phyloP scores from a whole-genome alignment of 2,797 vertebrate genomes.

The Sebastes oblongus region DNA sequence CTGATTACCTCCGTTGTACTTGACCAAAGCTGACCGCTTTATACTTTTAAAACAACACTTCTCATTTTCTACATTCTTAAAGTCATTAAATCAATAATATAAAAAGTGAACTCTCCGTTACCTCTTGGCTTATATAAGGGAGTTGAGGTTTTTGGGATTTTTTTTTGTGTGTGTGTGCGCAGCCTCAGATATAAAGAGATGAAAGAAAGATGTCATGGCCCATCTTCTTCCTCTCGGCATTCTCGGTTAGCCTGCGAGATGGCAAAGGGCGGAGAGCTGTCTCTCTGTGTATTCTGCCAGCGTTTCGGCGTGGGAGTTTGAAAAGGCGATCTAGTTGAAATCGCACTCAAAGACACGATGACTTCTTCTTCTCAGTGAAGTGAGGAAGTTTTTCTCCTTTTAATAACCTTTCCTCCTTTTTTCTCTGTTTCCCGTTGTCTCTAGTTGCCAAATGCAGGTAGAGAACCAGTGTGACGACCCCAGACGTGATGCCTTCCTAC shows the following conservation, averaged over 20 bases:
- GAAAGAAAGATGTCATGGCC: slow-evolving; percentile 57
- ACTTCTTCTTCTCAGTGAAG: slow-evolving; percentile 22
- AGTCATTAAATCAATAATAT: slow-evolving; percentile 42
- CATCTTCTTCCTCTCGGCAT: slow-evolving; percentile 26
- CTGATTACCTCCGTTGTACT: slow-evolving; percentile 1
- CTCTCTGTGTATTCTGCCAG: slow-evolving; percentile 30
- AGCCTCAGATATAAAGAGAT: slow-evolving; percentile 46
- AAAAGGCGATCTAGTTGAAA: slow-evolving; percentile 46
- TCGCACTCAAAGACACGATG: slow-evolving; percentile 23
- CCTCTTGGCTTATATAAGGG: slow-evolving; percentile 22
- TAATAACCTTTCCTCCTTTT: slow-evolving; percentile 38
- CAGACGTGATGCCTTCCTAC: slow-evolving; percentile 68
- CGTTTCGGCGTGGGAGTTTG: slow-evolving; percentile 35
- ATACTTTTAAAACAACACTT: neutral
- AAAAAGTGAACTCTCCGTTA: slow-evolving; percentile 45
- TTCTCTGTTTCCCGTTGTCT: slow-evolving; percentile 1
- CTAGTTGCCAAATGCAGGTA: slow-evolving; percentile 48
- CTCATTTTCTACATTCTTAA: neutral
- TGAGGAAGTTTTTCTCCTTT: slow-evolving; percentile 10
- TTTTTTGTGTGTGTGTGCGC: neutral
- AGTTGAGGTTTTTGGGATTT: neutral
- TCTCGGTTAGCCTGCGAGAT: slow-evolving; percentile 32
- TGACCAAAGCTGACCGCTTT: neutral
- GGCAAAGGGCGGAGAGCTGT: slow-evolving; percentile 42
- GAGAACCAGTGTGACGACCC: slow-evolving; percentile 34